Conservation (phyloP, 2,888 invertebrate species). For the Drosophila paracracens region DNA sequence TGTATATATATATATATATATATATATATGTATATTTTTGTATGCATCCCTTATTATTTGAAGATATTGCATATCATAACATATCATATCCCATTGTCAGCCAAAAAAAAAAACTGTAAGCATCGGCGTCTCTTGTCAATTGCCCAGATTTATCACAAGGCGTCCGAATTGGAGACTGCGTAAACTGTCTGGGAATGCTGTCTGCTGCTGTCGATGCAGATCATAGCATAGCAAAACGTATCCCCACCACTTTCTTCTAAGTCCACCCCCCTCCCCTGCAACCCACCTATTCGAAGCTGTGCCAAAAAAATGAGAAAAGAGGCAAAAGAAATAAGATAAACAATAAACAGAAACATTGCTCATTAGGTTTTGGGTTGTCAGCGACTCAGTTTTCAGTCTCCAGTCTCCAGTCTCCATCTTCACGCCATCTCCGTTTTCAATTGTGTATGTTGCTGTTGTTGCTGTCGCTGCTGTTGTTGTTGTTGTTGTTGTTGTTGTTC, state of each 20-base stretch:
- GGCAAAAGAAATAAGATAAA: not conserved
- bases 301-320: conserved; percentile 43
- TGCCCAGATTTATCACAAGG: conserved; percentile 70
- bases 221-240: conserved; percentile 3
- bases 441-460: conserved; percentile 36
- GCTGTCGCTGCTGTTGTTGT: conserved; percentile 16
- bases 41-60: not conserved
- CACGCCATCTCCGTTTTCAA: conserved; percentile 39
- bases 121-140: conserved; percentile 50
- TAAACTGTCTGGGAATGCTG: conserved; percentile 49
- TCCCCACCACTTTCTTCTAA: not conserved
- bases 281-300: conserved; percentile 21
- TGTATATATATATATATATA: not conserved
- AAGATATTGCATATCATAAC: not conserved
- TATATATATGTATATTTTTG: not conserved
- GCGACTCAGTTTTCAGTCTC: conserved; percentile 39
- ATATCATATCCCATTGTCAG: conserved; percentile 59
- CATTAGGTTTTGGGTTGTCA: conserved; percentile 71
- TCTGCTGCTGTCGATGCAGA: not conserved
- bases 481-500: conserved; percentile 34
- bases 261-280: not conserved
- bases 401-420: conserved; percentile 56
- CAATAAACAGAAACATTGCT: conserved; percentile 58
- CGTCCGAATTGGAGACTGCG: conserved; percentile 10
- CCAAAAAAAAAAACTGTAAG: conserved; percentile 28